A percentile compares a stretch with the other conserved stretches of the same genome.
Conservation (phyloP, 1,140 invertebrate genomes). For the Brachionus angularis region DNA sequence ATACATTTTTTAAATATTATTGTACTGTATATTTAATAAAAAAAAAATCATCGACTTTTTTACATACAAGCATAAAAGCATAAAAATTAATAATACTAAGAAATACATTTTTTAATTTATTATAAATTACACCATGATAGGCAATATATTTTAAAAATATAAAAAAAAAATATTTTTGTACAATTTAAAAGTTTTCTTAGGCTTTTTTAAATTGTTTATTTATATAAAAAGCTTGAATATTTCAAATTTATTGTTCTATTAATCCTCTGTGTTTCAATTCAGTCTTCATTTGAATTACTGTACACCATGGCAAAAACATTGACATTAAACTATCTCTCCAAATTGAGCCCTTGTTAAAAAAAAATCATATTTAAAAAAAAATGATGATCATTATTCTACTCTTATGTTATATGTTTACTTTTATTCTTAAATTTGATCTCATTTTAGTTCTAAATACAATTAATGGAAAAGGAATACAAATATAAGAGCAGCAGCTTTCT, state of each 20-base stretch:
- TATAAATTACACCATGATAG: too few relatives aligned
- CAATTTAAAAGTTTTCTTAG: too few relatives aligned
- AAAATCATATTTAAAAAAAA: background rate
- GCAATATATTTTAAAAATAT: too few relatives aligned
- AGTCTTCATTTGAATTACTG: slow-evolving; percentile 37
- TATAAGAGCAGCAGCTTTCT: slow-evolving; percentile 35
- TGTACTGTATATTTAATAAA: too few relatives aligned
- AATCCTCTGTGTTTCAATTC: slow-evolving; percentile 20
- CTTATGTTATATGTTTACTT: background rate
- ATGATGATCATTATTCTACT: background rate
- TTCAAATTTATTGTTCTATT: background rate
- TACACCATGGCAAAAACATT: slow-evolving; percentile 15
- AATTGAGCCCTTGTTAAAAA: slow-evolving; percentile 14
- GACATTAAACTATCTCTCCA: slow-evolving; percentile 37
- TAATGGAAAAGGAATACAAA: slow-evolving; percentile 30
- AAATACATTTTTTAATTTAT: too few relatives aligned
- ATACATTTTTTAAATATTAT: too few relatives aligned
- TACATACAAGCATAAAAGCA: too few relatives aligned
- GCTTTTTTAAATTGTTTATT: too few relatives aligned
- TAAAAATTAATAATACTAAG: too few relatives aligned
- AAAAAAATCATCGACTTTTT: too few relatives aligned
- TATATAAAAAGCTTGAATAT: too few relatives aligned
- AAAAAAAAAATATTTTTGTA: background rate
- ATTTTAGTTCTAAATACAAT: slow-evolving; percentile 37
- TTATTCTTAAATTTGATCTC: slow-evolving; percentile 41